phyloP scores from a whole-genome alignment of 2,888 invertebrate species.

The Parnassius mnemosyne region DNA sequence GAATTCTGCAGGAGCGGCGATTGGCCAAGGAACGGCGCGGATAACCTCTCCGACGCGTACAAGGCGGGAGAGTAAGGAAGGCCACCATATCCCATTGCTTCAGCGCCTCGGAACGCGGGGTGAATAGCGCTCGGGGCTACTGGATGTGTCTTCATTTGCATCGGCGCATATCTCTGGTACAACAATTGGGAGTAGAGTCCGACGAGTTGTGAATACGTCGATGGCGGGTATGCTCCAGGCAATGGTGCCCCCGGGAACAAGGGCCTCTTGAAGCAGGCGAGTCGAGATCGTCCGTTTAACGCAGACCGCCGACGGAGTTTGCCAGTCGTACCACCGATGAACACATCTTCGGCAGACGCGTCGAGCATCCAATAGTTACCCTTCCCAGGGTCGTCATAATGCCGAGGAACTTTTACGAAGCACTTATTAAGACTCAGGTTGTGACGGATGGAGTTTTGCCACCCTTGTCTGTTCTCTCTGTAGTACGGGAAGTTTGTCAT shows the following conservation, averaged over 20 bases:
- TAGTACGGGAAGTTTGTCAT: conserved; percentile 99
- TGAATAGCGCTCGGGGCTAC: conserved; percentile 77
- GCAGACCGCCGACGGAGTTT: conserved; percentile 94
- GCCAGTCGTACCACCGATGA: conserved; percentile 98
- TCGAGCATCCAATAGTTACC: conserved; percentile 99
- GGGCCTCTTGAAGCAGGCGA: conserved; percentile 93
- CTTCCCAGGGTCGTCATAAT: conserved; percentile 99
- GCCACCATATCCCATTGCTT: conserved; percentile 64
- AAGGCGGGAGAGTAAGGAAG: conserved; percentile 65
- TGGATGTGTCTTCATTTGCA: conserved; percentile 75
- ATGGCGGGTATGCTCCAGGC: conserved; percentile 80
- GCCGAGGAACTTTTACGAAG: conserved; percentile 98
- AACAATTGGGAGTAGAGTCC: conserved; percentile 83
- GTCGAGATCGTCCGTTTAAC: conserved; percentile 90
- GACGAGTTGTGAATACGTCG: conserved; percentile 79
- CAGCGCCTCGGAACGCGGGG: conserved; percentile 70
- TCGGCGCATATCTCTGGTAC: conserved; percentile 84
- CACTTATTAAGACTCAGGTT: conserved; percentile 99
- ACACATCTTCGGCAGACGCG: conserved; percentile 98
- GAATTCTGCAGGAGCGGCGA: conserved; percentile 51
- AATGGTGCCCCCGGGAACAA: conserved; percentile 83
- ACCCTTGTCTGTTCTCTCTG: conserved; percentile 97
- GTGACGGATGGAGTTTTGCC: conserved; percentile 99
- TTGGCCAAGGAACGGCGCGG: conserved; percentile 55
- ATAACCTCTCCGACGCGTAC: conserved; percentile 56